Conservation (phyloP, 2,797 vertebrate species). For the Erithacus rubecula region DNA sequence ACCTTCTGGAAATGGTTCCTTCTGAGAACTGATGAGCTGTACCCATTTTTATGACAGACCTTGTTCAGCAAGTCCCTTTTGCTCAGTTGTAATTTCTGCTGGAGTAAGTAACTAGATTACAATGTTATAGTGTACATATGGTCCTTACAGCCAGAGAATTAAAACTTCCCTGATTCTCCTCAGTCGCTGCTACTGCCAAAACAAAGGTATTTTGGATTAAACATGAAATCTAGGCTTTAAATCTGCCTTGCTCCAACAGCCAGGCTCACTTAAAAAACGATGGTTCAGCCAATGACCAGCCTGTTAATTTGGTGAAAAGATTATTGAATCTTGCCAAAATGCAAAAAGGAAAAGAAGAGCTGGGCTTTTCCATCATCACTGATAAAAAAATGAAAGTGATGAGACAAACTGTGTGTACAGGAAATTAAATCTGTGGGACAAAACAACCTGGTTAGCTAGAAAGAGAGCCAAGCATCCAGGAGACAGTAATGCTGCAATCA, state of each 20-base stretch:
- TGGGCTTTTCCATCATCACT: not conserved
- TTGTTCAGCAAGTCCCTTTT: not conserved
- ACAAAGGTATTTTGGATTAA: not conserved
- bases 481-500: not conserved
- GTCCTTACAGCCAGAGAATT: not conserved
- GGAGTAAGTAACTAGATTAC: not conserved
- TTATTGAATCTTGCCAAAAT: conserved; percentile 7
- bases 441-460: conserved; percentile 26
- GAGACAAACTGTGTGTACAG: not conserved
- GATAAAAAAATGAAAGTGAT: not conserved
- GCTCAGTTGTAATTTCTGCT: not conserved
- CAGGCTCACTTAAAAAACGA: not conserved
- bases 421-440: conserved; percentile 27
- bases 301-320: not conserved
- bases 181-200: not conserved
- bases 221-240: not conserved
- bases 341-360: not conserved
- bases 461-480: not conserved
- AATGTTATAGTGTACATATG: not conserved
- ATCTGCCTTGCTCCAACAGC: not conserved
- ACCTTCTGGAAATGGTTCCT: not conserved
- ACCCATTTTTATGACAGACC: not conserved
- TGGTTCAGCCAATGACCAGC: not conserved
- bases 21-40: not conserved
- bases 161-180: not conserved